Base-by-base conservation (phyloP, 2,888 invertebrate species). In the Dasysyrphus albostriatus region DNA sequence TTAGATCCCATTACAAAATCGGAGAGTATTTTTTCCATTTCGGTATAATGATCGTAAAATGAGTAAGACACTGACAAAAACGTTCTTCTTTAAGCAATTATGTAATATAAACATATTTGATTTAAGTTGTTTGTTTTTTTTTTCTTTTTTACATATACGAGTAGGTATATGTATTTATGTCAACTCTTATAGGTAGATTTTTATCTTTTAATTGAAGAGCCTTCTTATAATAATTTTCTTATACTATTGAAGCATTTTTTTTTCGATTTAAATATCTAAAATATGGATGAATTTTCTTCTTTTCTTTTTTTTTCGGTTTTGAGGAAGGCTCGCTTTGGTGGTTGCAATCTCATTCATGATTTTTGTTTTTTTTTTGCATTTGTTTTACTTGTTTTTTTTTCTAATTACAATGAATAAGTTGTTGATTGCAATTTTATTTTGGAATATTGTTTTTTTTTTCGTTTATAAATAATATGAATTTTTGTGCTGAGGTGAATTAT, bases 401-500 rank as follows among this genome's bases (percentile, higher is more conserved):
- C 24, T 24, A 61, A 61, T 61, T 61, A 39, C 12, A 39, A 59
- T 69, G 37, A 47, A 42, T 47, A 44, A 42, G 8, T 72, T 70
- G 14, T 19, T 44, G 29, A 72, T 63, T 58, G 76, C 65, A 42
- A 34, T 58, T 42, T 65, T 39, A 14, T 12, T 58, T 58, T 58
- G 16, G 34, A 24, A 58, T 58, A 59, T 61, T 49, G 12, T 39
- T 63, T 32, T n/a, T 39, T 63, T 32, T n/a, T 42, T 74, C 74
- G 56, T 70, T 61, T 44, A 54, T 58, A 19, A 58, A 74, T 69
- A 3, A 61, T 44, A 37, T 63, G 32, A 58, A 34, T 75, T 24
- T 61, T 83, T 83, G 83, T 83, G 83, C 83, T 79, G 39, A 56
- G 51, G 59, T 83, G 74, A 79, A 65, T 70, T 80, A 76, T 70